Base-by-base conservation (phyloP, 2,113 vertebrate species). In the Entelurus aequoreus region DNA sequence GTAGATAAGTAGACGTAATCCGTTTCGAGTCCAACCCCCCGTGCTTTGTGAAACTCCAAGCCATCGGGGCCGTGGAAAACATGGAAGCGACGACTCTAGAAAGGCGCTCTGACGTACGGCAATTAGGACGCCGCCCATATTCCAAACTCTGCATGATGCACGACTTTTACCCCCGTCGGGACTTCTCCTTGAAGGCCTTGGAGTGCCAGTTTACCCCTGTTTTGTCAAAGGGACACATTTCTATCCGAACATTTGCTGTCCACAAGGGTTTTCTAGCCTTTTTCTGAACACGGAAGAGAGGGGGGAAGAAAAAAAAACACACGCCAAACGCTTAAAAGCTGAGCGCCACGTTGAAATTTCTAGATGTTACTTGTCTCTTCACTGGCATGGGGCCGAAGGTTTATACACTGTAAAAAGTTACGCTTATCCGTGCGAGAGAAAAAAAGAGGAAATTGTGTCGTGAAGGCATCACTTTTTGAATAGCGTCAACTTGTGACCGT, bases 211-310 rank as follows among this genome's bases (percentile, higher is more conserved):
- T 83, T 88, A 84, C 83, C 82, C 79, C 86, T 86, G 69, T 82
- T 85, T 88, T 87, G 71, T 80, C 76, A 84, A 88, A 86, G 81
- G 85, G 84, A 84, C 78, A 77, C 68, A 73, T 88, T 86, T 88
- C 65, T 86, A 88, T 77, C 46, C 44, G 55, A 79, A 65, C 65
- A 73, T 65, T 83, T 71, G 64, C 69, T 75, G 68, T 59, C 65
- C 65, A 67, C 49, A 63, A 63, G 59, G 74, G 69, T 86, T 87
- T 84, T 87, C 71, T 85, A 79, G 74, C 62, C 44, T 63, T 59
- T 84, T 82, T 84, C 76, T 65, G 77, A 63, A 63, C 63, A 13
- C 77, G 81, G 28, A 28, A 28, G 28, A 28, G 28, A 4, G 28
- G 28, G 21, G 21, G 28, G 28, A 79, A 85, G 64, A 72, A 78